These are phyloP conservation scores for Danaus chrysippus DNA, from an alignment of 2,888 invertebrate genomes.

Conservation along the genomic window DNA sequence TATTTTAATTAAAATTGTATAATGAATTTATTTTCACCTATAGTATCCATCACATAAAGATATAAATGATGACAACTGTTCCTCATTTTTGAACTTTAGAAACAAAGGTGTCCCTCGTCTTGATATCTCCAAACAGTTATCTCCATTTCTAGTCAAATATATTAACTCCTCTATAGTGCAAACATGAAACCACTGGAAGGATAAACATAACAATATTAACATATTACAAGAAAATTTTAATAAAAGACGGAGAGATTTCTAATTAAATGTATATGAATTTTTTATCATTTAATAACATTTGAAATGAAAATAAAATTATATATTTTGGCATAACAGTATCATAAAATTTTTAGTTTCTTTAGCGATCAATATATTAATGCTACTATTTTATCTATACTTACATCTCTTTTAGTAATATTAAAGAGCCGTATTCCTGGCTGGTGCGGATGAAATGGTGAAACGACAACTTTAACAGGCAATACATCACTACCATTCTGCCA, in stretches of 20 bases:
- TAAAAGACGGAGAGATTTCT: not conserved
- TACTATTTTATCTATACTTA: slow-evolving; percentile 43
- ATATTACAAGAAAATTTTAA: slow-evolving; percentile 1
- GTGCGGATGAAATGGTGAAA: slow-evolving; percentile 81
- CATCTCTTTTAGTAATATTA: slow-evolving; percentile 81
- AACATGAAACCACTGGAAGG: slow-evolving; percentile 82
- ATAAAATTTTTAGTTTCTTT: not conserved
- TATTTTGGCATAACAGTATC: not conserved
- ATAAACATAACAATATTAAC: slow-evolving; percentile 1
- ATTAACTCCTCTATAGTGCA: slow-evolving; percentile 91
- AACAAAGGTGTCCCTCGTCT: slow-evolving; percentile 88
- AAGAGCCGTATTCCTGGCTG: slow-evolving; percentile 84
- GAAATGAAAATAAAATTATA: not conserved
- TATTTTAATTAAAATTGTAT: not conserved
- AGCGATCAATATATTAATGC: not conserved
- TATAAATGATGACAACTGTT: slow-evolving; percentile 87
- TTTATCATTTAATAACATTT: not conserved
- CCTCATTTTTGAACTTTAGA: slow-evolving; percentile 83
- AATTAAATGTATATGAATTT: not conserved
- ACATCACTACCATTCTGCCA: slow-evolving; percentile 85
- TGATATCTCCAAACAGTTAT: slow-evolving; percentile 86
- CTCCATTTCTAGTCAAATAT: slow-evolving; percentile 86
- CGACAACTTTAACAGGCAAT: slow-evolving; percentile 79
- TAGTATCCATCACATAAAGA: slow-evolving; percentile 93
- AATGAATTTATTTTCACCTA: slow-evolving; percentile 58